Base-by-base conservation (phyloP, 30 jellyfish, hydroid and myxozoan species). In the Chrysaora quinquecirrha region DNA sequence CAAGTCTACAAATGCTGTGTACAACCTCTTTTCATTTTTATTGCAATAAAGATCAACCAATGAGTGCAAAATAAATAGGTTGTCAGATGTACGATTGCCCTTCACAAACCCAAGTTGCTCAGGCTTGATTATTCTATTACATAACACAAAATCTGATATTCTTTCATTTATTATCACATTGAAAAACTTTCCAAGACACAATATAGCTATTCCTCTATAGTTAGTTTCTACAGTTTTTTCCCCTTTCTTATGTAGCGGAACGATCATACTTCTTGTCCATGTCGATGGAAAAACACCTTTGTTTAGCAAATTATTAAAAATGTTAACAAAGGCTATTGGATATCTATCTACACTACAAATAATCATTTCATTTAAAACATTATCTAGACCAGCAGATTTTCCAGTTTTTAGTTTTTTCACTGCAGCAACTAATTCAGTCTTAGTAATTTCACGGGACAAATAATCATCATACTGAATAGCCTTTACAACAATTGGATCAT, bases 1-100 rank as follows among this genome's bases (percentile, higher is more conserved):
- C 21, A 64, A 64, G 48, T 64, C 76, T n/a, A 64, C 28, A 23
- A 64, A 64, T 64, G 76, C 48, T 64, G 46, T 64, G 48, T 64
- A 64, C 48, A 64, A 64, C 76, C 28, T 64, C 76, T 64, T 64
- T 64, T 48, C 76, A 31, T 64, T 64, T 64, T 64, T 64, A 64
- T 64, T 64, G 76, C 46, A 27, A 64, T 29, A 64, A 22, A 64
- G 76, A 64, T 64, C 76, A 64, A 64, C 76, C 76, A 64, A 64
- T 48, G 76, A 64, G 11, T 64, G 48, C 48, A 64, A 28, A 64
- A 64, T 29, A 64, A 27, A 64, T 64, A 20, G 7, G 76, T 43
- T 43, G 16, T 43, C 58, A 43, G 58, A 43, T 43, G 58, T 43
- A 43, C 58, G 58, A 43, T 43, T 43, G 9, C 58, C 58, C 16